Percentiles rank a stretch among this genome's conserved stretches.
Conservation (phyloP, 2,888 invertebrate species). For the Luperina testacea region DNA sequence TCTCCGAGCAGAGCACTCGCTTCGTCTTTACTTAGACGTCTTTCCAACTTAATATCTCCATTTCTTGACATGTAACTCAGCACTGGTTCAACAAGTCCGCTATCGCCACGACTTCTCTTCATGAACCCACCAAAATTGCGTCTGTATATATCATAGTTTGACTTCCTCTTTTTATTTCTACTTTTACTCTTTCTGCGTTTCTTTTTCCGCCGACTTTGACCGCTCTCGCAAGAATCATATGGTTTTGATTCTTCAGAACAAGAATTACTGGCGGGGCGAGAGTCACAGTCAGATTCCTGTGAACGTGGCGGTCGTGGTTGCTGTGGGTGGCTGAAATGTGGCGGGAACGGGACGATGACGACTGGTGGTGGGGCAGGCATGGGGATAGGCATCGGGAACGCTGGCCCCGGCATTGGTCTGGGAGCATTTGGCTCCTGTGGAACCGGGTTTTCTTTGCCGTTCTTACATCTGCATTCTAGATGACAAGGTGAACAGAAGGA, state of each 20-base stretch:
- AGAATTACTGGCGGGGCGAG: slow-evolving; percentile 6
- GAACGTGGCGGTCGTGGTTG: too few relatives aligned
- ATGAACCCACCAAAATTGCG: slow-evolving; percentile 28
- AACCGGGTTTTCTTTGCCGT: slow-evolving; percentile 67
- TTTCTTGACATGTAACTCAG: slow-evolving; percentile 67
- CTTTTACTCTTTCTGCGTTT: slow-evolving; percentile 31
- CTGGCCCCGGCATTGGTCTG: slow-evolving; percentile 59
- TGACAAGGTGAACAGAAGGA: slow-evolving; percentile 84
- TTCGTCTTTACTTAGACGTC: slow-evolving; percentile 74
- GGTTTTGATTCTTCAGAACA: slow-evolving; percentile 29
- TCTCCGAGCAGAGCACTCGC: slow-evolving; percentile 69
- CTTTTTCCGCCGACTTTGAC: slow-evolving; percentile 1
- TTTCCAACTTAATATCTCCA: slow-evolving; percentile 75
- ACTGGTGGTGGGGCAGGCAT: slow-evolving; percentile 56
- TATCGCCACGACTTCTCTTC: slow-evolving; percentile 44
- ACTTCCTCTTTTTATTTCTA: slow-evolving; percentile 19
- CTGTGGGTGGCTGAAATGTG: background rate
- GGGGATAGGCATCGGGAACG: slow-evolving; percentile 63
- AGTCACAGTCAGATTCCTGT: slow-evolving; percentile 20
- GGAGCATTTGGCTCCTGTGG: slow-evolving; percentile 64
- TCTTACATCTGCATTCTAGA: slow-evolving; percentile 78
- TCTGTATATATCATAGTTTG: slow-evolving; percentile 51
- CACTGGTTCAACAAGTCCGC: slow-evolving; percentile 64
- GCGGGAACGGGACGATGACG: slow-evolving; percentile 62
- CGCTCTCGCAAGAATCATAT: slow-evolving; percentile 21